Evolutionary conservation across 2,888 invertebrate species (phyloP), one percentile per base, ranked within the genome.

Genomic region (Platycheirus rosarum): DNA sequence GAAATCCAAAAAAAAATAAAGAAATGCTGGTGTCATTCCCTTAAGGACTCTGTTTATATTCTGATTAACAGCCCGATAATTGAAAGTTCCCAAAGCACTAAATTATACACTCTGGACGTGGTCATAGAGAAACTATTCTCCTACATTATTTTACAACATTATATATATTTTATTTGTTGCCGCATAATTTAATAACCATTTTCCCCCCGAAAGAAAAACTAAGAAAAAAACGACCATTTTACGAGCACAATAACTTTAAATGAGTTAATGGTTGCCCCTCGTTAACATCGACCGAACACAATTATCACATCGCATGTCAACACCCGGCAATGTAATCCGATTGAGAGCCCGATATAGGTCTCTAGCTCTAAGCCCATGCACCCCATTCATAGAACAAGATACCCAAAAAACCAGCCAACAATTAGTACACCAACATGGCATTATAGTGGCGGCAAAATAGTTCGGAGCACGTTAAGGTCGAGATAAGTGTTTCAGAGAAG

Each of bases 251-350:
- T 82, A 82, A 82, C 49, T 82, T 68, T 68, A 71, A 82, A 73
- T 82, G 77, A 82, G 62, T 82, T 82, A 82, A 82, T 82, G 82
- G 77, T 73, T 76, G 73, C 68, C 82, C 82, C 82, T 82, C 76
- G 82, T 82, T 82, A 82, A 73, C 82, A 68, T 75, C 62, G 46
- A 44, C 37, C 48, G 77, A 76, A 42, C 48, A 82, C 82, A 82
- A 82, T 82, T 82, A 82, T 82, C 82, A 82, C 82, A 82, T 82
- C 82, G 82, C 82, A 82, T 82, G 82, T 82, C 82, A 82, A 82
- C 82, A 82, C 82, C 82, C 82, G 82, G 82, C 82, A 76, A 35
- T 71, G 82, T 82, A 82, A 82, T 82, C 82, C 82, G 82, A 82
- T 82, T 82, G 82, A 77, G 65, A 66, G 62, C 55, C 48, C 62